A percentile compares a stretch with the other conserved stretches of the same genome.
Evolutionary conservation across 2,113 vertebrate species (phyloP).

Genomic region (Reinhardtius hippoglossoides): DNA sequence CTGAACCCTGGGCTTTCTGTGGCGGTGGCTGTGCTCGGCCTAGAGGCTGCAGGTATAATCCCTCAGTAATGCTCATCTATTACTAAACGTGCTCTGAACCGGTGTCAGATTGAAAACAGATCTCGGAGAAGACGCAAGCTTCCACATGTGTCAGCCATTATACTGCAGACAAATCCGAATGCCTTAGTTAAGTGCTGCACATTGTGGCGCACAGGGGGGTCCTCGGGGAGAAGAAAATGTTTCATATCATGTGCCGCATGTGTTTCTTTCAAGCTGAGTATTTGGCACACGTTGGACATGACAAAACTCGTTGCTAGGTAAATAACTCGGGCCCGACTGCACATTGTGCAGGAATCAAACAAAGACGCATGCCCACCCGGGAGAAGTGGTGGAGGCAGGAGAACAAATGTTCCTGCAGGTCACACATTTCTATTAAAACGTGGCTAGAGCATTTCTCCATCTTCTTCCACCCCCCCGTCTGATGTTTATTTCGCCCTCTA

Average conservation of each 20-base stretch:
- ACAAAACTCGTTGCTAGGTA: constrained; percentile 69
- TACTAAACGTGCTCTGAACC: constrained; percentile 64
- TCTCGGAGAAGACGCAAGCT: constrained; percentile 48
- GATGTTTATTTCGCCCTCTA: constrained; percentile 41
- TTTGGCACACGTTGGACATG: constrained; percentile 54
- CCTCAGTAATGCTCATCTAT: constrained; percentile 65
- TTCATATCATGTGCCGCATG: constrained; percentile 32
- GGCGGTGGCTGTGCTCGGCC: constrained; percentile 59
- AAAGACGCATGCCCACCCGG: constrained; percentile 52
- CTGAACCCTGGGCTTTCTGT: constrained; percentile 61
- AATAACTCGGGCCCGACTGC: constrained; percentile 21
- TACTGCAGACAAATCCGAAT: constrained; percentile 61
- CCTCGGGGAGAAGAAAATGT: constrained; percentile 13
- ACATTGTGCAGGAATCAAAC: constrained; percentile 51
- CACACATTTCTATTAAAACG: constrained; percentile 52
- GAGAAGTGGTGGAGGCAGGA: constrained; percentile 28
- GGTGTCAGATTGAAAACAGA: constrained; percentile 73
- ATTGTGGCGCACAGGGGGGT: constrained; percentile 54
- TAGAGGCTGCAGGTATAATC: constrained; percentile 64
- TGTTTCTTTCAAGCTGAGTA: constrained; percentile 18
- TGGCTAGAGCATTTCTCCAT: constrained; percentile 19
- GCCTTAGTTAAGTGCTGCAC: constrained; percentile 49
- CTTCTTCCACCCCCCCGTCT: constrained; percentile 23
- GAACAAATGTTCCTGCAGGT: constrained; percentile 50
- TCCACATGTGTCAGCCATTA: constrained; percentile 74